A percentile compares a stretch with the other conserved stretches of the same genome.
These are phyloP conservation scores for Hylaeus volcanicus DNA, from an alignment of 1,140 invertebrate genomes.

Conservation along the genomic window DNA sequence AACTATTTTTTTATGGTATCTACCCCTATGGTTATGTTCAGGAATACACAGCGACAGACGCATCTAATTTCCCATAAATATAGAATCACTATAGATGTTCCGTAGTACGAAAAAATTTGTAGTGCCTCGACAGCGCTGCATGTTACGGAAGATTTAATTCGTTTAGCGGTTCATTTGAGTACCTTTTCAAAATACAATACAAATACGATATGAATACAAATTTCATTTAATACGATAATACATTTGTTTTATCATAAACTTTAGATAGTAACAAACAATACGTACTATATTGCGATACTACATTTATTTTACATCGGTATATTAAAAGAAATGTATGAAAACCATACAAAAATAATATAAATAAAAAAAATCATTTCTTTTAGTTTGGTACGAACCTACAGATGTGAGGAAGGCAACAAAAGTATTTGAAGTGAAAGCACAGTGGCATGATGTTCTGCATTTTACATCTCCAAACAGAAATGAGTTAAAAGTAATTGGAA, in stretches of 20 bases:
- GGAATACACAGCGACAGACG: background rate
- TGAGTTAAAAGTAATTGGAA: constrained; percentile 79
- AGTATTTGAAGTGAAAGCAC: constrained; percentile 77
- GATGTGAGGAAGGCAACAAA: constrained; percentile 82
- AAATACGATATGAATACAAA: background rate
- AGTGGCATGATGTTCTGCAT: constrained; percentile 76
- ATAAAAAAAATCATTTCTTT: constrained; percentile 52
- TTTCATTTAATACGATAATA: background rate
- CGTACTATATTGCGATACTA: background rate
- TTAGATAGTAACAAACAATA: background rate
- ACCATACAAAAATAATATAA: background rate
- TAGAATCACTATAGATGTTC: constrained; percentile 7
- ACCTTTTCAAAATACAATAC: background rate
- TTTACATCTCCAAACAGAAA: constrained; percentile 84
- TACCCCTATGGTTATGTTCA: background rate
- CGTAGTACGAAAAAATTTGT: background rate
- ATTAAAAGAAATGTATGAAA: too few relatives aligned
- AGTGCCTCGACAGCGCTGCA: constrained; percentile 1
- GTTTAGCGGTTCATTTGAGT: constrained; percentile 17
- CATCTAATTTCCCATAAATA: background rate
- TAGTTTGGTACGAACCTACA: constrained; percentile 87
- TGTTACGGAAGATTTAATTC: background rate
- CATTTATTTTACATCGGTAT: background rate
- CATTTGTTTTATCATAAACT: background rate
- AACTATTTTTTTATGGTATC: constrained; percentile 1